Conservation (phyloP, 2,113 vertebrate species). For the Sinocyclocheilus grahami region DNA sequence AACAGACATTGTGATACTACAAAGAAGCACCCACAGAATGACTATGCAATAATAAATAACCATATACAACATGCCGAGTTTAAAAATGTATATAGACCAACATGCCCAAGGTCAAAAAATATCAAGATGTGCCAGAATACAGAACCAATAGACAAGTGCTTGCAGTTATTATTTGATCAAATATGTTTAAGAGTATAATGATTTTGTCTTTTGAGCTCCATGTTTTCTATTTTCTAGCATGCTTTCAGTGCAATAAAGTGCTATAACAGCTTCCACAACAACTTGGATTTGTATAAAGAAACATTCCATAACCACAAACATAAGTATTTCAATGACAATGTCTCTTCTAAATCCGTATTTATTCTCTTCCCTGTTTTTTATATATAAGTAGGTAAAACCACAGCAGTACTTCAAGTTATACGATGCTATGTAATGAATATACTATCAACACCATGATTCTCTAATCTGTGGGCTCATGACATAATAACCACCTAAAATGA, state of each 20-base stretch:
- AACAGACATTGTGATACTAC: neutral
- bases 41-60: neutral
- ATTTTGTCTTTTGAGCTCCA: neutral
- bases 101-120: neutral
- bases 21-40: constrained; percentile 8
- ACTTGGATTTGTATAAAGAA: neutral
- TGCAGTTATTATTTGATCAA: neutral
- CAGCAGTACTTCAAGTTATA: no score
- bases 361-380: no score
- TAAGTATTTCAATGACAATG: neutral
- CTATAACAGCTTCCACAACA: constrained; percentile 1
- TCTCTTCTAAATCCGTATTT: neutral
- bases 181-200: neutral
- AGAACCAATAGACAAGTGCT: neutral
- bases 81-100: neutral
- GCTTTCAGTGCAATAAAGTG: neutral
- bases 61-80: neutral
- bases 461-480: neutral
- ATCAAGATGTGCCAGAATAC: neutral
- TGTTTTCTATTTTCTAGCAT: neutral
- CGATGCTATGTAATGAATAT: no score
- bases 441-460: neutral
- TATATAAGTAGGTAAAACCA: no score
- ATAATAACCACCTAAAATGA: neutral
- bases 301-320: neutral